Conservation (phyloP, 1,140 invertebrate species). For the Doryteuthis pealeii region DNA sequence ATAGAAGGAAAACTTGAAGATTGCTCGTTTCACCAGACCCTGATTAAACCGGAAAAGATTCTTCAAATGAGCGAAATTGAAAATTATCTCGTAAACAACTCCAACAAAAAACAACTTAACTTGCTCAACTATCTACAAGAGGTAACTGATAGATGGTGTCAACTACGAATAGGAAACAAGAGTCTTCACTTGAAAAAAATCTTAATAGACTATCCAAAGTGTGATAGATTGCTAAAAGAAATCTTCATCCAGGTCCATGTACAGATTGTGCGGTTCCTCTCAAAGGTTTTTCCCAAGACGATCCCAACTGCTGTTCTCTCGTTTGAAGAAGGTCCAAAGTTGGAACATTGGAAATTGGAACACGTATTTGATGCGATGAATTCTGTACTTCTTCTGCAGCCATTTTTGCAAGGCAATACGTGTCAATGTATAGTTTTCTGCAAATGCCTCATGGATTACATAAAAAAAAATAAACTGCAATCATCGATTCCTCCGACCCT, state of each 20-base stretch:
- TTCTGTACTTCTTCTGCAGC: conserved; percentile 45
- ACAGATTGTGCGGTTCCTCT: conserved; percentile 29
- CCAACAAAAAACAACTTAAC: too few relatives aligned
- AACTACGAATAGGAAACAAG: too few relatives aligned
- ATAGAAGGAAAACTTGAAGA: too few relatives aligned
- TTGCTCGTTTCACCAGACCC: too few relatives aligned
- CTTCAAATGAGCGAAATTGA: too few relatives aligned
- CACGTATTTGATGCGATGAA: conserved; percentile 46
- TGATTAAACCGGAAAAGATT: too few relatives aligned
- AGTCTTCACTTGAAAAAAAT: conserved; percentile 3
- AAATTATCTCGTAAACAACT: too few relatives aligned
- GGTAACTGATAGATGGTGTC: too few relatives aligned
- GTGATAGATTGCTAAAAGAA: conserved; percentile 38
- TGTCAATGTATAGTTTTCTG: conserved; percentile 45
- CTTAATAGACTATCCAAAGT: conserved; percentile 37
- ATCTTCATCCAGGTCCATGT: conserved; percentile 47
- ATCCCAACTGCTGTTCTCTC: conserved; percentile 42
- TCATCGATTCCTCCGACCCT: too few relatives aligned
- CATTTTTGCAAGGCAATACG: conserved; percentile 34
- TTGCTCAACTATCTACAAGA: too few relatives aligned
- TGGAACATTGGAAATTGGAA: conserved; percentile 40
- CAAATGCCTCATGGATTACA: conserved; percentile 37
- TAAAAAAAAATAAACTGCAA: too few relatives aligned
- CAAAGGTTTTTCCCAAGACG: conserved; percentile 32
- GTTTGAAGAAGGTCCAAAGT: conserved; percentile 32